Percentiles rank a stretch among this genome's conserved stretches.
These are phyloP conservation scores for Eupeodes corollae DNA, from an alignment of 1,140 invertebrate genomes.

Conservation along the genomic window DNA sequence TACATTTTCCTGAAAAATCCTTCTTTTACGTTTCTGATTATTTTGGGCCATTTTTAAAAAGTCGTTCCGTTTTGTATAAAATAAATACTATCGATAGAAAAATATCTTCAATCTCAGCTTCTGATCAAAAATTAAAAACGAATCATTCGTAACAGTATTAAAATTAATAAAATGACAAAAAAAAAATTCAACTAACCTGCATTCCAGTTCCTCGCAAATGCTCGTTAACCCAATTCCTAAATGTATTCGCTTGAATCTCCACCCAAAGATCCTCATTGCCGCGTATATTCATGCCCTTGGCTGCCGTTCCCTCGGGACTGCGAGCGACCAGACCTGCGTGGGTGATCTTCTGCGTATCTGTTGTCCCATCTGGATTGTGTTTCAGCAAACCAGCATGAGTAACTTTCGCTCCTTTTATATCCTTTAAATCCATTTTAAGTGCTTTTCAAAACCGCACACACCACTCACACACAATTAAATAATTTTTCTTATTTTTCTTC, in stretches of 20 bases:
- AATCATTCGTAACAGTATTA: too few species aligned
- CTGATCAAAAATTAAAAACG: too few species aligned
- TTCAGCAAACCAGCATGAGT: constrained; percentile 35
- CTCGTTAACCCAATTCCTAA: constrained; percentile 97
- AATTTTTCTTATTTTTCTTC: constrained; percentile 2
- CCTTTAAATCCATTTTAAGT: constrained; percentile 34
- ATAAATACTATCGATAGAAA: too few species aligned
- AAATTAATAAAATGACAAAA: too few species aligned
- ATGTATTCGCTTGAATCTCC: constrained; percentile 93
- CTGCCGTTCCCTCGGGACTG: constrained; percentile 82
- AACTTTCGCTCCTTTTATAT: constrained; percentile 37
- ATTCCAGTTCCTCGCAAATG: constrained; percentile 62
- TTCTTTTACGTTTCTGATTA: too few species aligned
- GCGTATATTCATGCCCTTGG: constrained; percentile 84
- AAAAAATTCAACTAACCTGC: constrained; percentile 39
- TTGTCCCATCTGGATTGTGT: constrained; percentile 34
- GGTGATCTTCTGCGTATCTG: constrained; percentile 41
- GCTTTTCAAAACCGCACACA: background rate
- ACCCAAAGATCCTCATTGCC: constrained; percentile 91
- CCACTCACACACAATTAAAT: background rate
- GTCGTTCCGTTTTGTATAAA: too few species aligned
- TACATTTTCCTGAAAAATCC: too few species aligned
- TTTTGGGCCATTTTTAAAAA: too few species aligned
- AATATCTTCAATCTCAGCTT: too few species aligned
- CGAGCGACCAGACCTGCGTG: constrained; percentile 69